phyloP scores from a whole-genome alignment of 1,140 invertebrate species.

The Acromyrmex echinatior region DNA sequence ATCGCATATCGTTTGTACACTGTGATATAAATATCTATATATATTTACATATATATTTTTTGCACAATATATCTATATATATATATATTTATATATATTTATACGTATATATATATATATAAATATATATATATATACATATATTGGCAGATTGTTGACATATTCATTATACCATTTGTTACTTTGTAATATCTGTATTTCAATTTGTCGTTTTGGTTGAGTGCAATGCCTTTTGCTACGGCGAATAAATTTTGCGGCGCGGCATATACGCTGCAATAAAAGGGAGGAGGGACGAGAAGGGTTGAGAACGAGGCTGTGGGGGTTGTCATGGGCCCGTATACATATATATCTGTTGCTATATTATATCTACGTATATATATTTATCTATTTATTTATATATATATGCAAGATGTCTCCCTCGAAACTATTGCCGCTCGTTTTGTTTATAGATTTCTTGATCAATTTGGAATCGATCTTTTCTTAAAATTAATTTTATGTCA shows the following conservation, averaged over 20 bases:
- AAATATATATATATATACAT: no score
- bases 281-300: slow-evolving; percentile 69
- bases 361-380: slow-evolving; percentile 63
- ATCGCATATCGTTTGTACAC: slow-evolving; percentile 64
- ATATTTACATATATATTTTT: slow-evolving; percentile 76
- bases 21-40: slow-evolving; percentile 77
- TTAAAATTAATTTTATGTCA: slow-evolving; percentile 6
- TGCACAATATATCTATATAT: no score
- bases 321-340: slow-evolving; percentile 69
- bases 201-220: slow-evolving; percentile 79
- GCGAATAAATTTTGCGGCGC: slow-evolving; percentile 70
- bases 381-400: slow-evolving; percentile 58
- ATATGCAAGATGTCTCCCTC: slow-evolving; percentile 31
- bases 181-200: slow-evolving; percentile 77
- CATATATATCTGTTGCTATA: slow-evolving; percentile 64
- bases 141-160: slow-evolving; percentile 72
- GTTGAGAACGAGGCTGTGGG: slow-evolving; percentile 72
- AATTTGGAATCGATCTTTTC: background rate
- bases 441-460: slow-evolving; percentile 46
- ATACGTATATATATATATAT: no score
- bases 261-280: slow-evolving; percentile 61
- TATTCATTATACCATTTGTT: slow-evolving; percentile 77
- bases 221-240: slow-evolving; percentile 80
- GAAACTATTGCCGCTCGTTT: slow-evolving; percentile 32
- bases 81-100: no score